Conservation (phyloP, 2,888 invertebrate genomes). For the Troides aeacus region DNA sequence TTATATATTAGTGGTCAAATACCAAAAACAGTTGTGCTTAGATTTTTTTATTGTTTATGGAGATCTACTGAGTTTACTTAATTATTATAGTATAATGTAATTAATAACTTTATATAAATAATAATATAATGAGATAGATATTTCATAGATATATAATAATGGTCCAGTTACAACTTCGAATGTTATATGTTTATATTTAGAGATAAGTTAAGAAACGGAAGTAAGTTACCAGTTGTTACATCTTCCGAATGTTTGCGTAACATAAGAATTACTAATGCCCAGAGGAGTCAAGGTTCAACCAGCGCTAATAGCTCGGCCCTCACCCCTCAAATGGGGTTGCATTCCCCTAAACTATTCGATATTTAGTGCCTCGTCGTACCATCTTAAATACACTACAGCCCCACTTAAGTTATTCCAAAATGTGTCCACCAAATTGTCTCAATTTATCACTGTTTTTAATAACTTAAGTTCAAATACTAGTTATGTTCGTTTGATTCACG, state of each 20-base stretch:
- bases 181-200: not conserved
- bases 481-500: not conserved
- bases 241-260: slow-evolving; percentile 34
- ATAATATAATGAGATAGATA: too few species aligned
- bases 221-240: not conserved
- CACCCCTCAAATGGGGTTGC: slow-evolving; percentile 54
- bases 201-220: not conserved
- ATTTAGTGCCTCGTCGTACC: slow-evolving; percentile 76
- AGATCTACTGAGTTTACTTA: too few species aligned
- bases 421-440: slow-evolving; percentile 44
- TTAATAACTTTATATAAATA: too few species aligned
- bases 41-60: too few species aligned
- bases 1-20: too few species aligned
- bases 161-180: too few species aligned
- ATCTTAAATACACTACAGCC: slow-evolving; percentile 70
- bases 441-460: slow-evolving; percentile 42
- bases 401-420: slow-evolving; percentile 56
- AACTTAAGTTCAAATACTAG: slow-evolving; percentile 23
- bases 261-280: slow-evolving; percentile 52
- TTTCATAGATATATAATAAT: too few species aligned
- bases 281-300: slow-evolving; percentile 66
- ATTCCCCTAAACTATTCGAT: slow-evolving; percentile 58
- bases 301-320: slow-evolving; percentile 59
- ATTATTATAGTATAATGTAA: too few species aligned
- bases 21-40: too few species aligned